Base-by-base conservation (phyloP, 2,888 invertebrate species). In the Eupithecia vulgata region DNA sequence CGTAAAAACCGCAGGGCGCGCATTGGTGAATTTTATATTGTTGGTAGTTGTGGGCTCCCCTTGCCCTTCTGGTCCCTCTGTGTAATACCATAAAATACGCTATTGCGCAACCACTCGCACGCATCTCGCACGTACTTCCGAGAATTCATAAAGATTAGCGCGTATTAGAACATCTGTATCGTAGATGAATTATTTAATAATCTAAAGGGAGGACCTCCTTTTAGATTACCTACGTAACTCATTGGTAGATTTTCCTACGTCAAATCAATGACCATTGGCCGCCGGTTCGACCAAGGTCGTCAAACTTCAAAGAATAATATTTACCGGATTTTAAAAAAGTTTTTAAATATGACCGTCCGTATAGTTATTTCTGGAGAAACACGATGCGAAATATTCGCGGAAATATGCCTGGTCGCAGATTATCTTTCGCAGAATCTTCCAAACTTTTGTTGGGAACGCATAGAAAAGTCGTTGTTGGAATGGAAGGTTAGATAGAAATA, bases 351-450 rank as follows among this genome's bases (percentile, higher is more conserved):
- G 94, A 90, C 93, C 83, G 88, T 95, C 68, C 89, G 90, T 79
- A 94, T 95, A 82, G 87, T 95, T 57, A 94, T 96, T 81, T 94
- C 94, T 61, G 96, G 96, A 64, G 90, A 92, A 82, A 89, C 92
- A 17, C 92, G 95, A 79, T 95, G 95, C 82, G 82, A 85, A 74
- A 81, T 89, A 68, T 96, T 95, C 82, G 92, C 92, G 25, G 95
- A 96, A 86, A 90, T 94, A 34, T 91, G 93, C 74, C 88, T 95
- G 70, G 88, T 96, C 65, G 95, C 95, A 25, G 93, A 95, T 80
- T 94, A 95, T 82, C 89, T 96, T 62, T 83, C 90, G 5, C 89
- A 94, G 80, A 89, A 91, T 77, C 87, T 96, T 72, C 95, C 96
- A 0, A 89, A 94, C 80, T 95, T 96, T 87, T 87, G 91, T 70